Conservation (phyloP, 1,140 invertebrate species). For the Drosophila mojavensis region DNA sequence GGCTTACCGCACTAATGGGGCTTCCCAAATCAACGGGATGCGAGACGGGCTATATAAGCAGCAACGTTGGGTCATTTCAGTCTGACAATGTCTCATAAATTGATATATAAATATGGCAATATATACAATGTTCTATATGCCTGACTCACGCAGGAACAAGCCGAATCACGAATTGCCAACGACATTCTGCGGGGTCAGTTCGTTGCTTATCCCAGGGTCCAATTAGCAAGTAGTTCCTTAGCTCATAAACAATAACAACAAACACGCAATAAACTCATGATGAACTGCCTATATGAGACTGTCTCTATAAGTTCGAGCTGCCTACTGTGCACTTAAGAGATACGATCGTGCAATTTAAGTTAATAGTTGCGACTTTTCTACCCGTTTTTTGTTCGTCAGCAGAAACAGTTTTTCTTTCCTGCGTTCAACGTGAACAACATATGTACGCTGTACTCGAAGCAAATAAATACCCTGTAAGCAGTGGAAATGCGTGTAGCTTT, state of each 20-base stretch:
- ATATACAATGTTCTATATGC: not conserved
- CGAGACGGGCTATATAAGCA: conserved; percentile 21
- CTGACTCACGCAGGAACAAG: conserved; percentile 15
- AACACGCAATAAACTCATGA: conserved; percentile 68
- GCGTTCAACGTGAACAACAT: conserved; percentile 10
- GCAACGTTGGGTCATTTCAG: conserved; percentile 34
- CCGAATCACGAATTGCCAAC: conserved; percentile 5
- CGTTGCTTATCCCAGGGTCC: conserved; percentile 15
- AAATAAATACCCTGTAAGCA: not conserved
- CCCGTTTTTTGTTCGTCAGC: conserved; percentile 6
- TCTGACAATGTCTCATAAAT: conserved; percentile 26
- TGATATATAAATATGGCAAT: conserved; percentile 13
- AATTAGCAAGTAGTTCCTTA: conserved; percentile 61
- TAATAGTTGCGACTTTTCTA: conserved; percentile 30
- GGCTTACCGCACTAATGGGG: conserved; percentile 51
- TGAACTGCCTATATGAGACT: conserved; percentile 7
- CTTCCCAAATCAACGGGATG: conserved; percentile 30
- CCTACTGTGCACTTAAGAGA: conserved; percentile 26
- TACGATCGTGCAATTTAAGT: conserved; percentile 64
- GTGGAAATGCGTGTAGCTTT: not conserved
- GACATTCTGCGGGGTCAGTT: conserved; percentile 10
- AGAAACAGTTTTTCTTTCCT: conserved; percentile 32
- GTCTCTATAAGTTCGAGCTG: conserved; percentile 3
- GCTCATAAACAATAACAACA: conserved; percentile 34
- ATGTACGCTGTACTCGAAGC: not conserved